Conservation (phyloP, 2,888 invertebrate species). For the Pachydiplax longipennis region DNA sequence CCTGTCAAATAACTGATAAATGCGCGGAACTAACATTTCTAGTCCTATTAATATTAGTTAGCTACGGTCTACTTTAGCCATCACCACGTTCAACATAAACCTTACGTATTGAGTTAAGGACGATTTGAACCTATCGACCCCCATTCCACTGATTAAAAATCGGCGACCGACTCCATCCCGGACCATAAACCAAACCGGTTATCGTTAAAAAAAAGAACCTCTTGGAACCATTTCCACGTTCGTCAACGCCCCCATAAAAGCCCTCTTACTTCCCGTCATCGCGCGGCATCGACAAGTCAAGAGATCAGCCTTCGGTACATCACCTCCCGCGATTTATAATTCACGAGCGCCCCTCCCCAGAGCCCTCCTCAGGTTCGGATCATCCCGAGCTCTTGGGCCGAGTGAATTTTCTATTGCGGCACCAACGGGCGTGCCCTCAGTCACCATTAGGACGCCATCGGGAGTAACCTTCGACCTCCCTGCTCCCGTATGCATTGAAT, state of each 20-base stretch:
- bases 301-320: slow-evolving; percentile 29
- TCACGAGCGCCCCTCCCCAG: not conserved
- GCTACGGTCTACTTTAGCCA: too few species aligned
- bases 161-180: not conserved
- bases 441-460: slow-evolving; percentile 34
- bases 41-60: too few species aligned
- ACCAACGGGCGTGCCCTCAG: slow-evolving; percentile 30
- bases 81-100: too few species aligned
- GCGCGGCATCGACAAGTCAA: slow-evolving; percentile 29
- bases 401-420: slow-evolving; percentile 29
- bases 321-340: slow-evolving; percentile 34
- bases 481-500: slow-evolving; percentile 36
- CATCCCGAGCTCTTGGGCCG: slow-evolving; percentile 28
- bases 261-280: not conserved
- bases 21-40: too few species aligned
- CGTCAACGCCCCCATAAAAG: not conserved
- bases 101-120: too few species aligned
- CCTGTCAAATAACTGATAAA: too few species aligned
- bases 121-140: too few species aligned
- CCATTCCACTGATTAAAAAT: not conserved
- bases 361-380: not conserved
- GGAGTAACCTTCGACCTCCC: slow-evolving; percentile 18
- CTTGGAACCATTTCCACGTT: not conserved
- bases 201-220: not conserved
- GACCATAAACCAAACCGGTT: not conserved